Conservation (phyloP, 2,113 vertebrate species). For the Pampusana beccarii region DNA sequence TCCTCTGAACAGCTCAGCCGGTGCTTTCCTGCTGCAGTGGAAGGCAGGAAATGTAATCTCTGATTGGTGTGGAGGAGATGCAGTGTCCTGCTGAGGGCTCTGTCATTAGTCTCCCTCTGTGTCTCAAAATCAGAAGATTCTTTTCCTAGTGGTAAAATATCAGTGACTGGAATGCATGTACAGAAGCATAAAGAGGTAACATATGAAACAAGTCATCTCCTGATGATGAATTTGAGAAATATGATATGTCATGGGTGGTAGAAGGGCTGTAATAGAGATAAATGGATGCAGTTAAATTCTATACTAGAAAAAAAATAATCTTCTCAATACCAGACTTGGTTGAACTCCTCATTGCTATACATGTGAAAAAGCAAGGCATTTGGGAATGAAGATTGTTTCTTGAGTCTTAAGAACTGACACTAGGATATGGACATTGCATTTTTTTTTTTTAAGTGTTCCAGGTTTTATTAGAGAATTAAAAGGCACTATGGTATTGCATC, state of each 20-base stretch:
- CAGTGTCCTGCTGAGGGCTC: conserved; percentile 45
- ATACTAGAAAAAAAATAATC: neutral
- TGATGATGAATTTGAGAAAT: conserved; percentile 16
- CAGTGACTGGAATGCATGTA: neutral
- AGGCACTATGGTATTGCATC: neutral
- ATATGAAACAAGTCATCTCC: neutral
- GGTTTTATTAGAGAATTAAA: neutral
- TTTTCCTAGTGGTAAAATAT: conserved; percentile 21
- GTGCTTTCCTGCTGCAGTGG: conserved; percentile 29
- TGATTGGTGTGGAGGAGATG: conserved; percentile 45
- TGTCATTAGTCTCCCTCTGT: conserved; percentile 34
- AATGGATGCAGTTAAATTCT: neutral
- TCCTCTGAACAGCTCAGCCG: conserved; percentile 14
- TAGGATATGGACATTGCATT: neutral
- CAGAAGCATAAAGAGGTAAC: neutral
- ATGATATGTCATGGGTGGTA: neutral
- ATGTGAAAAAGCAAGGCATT: neutral
- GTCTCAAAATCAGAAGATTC: conserved; percentile 31
- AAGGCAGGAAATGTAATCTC: conserved; percentile 50
- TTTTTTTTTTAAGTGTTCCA: neutral
- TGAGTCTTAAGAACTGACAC: neutral
- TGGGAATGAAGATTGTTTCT: neutral
- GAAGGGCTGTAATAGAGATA: conserved; percentile 1
- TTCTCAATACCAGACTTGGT: neutral
- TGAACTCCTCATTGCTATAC: neutral